These are phyloP conservation scores for Podotricha telesiphe DNA, from an alignment of 2,888 invertebrate species.

Conservation along the genomic window DNA sequence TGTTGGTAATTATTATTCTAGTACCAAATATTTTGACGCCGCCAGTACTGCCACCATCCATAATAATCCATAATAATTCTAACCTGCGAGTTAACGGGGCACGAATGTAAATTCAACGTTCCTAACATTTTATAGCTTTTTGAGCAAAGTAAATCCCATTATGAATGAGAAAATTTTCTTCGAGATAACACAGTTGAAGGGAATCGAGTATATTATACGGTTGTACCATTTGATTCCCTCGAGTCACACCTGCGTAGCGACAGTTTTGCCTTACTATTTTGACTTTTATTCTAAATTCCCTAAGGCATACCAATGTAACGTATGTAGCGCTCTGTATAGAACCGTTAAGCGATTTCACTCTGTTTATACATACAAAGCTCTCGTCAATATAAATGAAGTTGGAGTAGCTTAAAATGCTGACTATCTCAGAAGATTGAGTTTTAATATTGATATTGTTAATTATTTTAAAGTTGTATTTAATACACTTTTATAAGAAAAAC, in stretches of 20 bases:
- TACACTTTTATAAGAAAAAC: too few species aligned
- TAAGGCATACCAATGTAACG: conserved; percentile 8
- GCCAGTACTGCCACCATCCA: too few species aligned
- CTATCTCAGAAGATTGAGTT: conserved; percentile 17
- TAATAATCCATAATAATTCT: not conserved
- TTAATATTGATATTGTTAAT: conserved; percentile 6
- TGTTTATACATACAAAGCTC: conserved; percentile 33
- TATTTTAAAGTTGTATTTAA: too few species aligned
- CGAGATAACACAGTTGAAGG: conserved; percentile 37
- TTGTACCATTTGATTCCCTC: conserved; percentile 43
- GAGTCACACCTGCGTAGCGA: conserved; percentile 47
- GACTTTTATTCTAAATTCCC: conserved; percentile 20
- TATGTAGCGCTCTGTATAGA: conserved; percentile 26
- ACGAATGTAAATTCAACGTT: conserved; percentile 24
- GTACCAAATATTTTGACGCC: too few species aligned
- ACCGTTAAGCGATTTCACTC: conserved; percentile 38
- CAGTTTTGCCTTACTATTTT: conserved; percentile 31
- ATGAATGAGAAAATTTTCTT: conserved; percentile 40
- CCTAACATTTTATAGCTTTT: conserved; percentile 33
- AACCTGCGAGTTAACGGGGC: conserved; percentile 24
- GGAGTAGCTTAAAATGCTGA: conserved; percentile 30
- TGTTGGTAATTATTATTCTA: too few species aligned
- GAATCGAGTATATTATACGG: conserved; percentile 42
- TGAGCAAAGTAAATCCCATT: conserved; percentile 38
- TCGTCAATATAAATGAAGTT: conserved; percentile 38